Evolutionary conservation across 1,140 invertebrate genomes (phyloP).

Genomic region (Philaenus spumarius): DNA sequence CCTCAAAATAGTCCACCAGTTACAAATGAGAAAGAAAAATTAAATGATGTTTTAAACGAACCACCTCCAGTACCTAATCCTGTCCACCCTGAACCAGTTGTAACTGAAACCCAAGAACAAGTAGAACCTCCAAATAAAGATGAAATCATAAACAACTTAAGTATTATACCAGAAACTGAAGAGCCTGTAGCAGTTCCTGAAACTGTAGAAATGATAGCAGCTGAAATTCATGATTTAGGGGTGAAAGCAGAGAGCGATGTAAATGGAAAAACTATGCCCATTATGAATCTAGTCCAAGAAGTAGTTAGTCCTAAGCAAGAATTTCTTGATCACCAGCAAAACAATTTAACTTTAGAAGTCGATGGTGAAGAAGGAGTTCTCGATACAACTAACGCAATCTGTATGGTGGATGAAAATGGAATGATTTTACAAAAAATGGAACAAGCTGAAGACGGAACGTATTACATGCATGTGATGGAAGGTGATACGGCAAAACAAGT

Average conservation of each 20-base stretch:
- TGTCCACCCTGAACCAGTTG: neutral
- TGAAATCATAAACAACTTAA: neutral
- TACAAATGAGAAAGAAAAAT: neutral
- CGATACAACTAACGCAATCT: constrained; percentile 23
- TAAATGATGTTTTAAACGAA: neutral
- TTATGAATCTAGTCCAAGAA: constrained; percentile 19
- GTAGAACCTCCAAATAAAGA: neutral
- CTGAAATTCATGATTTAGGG: neutral
- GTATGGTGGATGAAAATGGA: constrained; percentile 30
- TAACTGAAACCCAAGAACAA: neutral
- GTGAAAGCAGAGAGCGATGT: constrained; percentile 6
- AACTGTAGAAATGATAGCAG: neutral
- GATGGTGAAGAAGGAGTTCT: constrained; percentile 16
- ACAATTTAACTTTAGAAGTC: neutral
- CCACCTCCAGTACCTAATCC: neutral
- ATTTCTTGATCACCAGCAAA: neutral
- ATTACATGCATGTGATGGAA: constrained; percentile 31
- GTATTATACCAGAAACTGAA: neutral
- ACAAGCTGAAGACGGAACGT: constrained; percentile 29
- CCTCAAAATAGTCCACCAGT: constrained; percentile 21
- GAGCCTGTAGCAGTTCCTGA: neutral
- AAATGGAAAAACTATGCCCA: constrained; percentile 19
- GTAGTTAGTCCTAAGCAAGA: neutral
- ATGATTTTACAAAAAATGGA: constrained; percentile 29
- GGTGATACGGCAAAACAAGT: constrained; percentile 28